Evolutionary conservation across 2,888 invertebrate species (phyloP).

Genomic region (Hartigia nigra): DNA sequence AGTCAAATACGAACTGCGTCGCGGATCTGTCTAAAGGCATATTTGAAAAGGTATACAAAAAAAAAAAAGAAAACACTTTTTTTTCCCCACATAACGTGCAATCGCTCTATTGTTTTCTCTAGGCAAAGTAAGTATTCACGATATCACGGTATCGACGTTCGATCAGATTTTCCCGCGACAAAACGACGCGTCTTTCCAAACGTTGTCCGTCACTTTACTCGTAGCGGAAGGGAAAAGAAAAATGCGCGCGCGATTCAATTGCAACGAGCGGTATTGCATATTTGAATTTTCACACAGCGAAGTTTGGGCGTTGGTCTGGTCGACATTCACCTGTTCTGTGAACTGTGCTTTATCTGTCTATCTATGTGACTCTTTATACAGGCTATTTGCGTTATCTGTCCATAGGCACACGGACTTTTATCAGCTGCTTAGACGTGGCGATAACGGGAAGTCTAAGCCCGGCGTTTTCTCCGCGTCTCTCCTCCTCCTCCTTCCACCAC

Average conservation of each 20-base stretch:
- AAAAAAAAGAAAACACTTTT: neutral
- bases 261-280: slow-evolving; percentile 23
- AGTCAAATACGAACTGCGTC: slow-evolving; percentile 1
- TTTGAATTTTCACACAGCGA: slow-evolving; percentile 20
- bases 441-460: slow-evolving; percentile 45
- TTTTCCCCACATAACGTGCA: neutral
- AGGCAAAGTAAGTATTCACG: neutral
- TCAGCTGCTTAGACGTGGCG: slow-evolving; percentile 64
- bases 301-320: slow-evolving; percentile 59
- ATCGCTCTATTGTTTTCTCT: neutral
- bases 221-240: neutral
- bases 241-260: slow-evolving; percentile 15
- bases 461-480: slow-evolving; percentile 12
- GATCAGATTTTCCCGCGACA: neutral
- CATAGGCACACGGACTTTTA: slow-evolving; percentile 61
- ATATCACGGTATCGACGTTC: neutral
- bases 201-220: neutral
- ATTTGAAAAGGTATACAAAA: neutral
- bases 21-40: neutral
- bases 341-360: slow-evolving; percentile 63
- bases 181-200: neutral
- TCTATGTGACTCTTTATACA: slow-evolving; percentile 62
- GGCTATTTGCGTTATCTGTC: slow-evolving; percentile 61
- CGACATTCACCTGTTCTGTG: slow-evolving; percentile 60
- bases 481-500: slow-evolving; percentile 6